These are phyloP conservation scores for Oreotrochilus melanogaster DNA, from an alignment of 2,113 vertebrate species.

Conservation along the genomic window DNA sequence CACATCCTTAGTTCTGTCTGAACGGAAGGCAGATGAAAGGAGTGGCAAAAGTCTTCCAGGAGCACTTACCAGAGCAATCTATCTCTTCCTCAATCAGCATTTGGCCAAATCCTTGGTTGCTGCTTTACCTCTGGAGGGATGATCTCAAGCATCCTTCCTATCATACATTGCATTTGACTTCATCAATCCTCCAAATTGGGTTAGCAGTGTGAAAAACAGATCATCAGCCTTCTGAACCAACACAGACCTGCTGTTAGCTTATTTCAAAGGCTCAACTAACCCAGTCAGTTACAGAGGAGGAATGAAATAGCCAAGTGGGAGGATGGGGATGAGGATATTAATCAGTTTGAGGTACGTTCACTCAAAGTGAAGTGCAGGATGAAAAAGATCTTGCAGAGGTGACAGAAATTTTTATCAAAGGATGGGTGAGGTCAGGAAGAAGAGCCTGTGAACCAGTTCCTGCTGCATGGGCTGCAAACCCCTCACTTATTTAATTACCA, in stretches of 20 bases:
- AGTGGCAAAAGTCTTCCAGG: neutral
- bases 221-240: neutral
- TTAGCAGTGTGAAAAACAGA: neutral
- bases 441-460: neutral
- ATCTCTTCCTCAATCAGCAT: neutral
- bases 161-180: neutral
- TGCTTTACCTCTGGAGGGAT: neutral
- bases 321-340: neutral
- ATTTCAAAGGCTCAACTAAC: neutral
- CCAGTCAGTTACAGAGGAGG: neutral
- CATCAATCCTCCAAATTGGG: neutral
- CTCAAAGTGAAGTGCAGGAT: too few species aligned
- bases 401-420: fast-evolving
- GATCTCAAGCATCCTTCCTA: neutral
- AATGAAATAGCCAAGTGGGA: neutral
- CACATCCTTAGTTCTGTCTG: neutral
- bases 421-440: neutral
- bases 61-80: neutral
- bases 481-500: too few species aligned
- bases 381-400: neutral
- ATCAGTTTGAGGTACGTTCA: neutral
- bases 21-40: neutral
- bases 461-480: neutral
- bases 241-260: neutral
- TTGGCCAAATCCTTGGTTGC: neutral